Conservation (phyloP, 2,797 vertebrate genomes). For the Pygocentrus nattereri region DNA sequence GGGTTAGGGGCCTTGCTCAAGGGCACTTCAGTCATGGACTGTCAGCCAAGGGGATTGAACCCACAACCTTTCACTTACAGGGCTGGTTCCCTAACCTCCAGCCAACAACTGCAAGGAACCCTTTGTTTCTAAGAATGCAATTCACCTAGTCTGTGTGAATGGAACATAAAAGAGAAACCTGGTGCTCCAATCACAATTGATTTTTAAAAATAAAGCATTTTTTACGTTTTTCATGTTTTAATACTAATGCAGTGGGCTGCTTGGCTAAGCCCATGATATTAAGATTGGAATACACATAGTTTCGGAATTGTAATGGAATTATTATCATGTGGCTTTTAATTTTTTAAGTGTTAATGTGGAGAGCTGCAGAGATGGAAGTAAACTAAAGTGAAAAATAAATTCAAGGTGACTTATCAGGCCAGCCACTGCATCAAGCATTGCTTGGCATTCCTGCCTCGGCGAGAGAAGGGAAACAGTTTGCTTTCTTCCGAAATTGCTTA, state of each 20-base stretch:
- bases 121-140: too few relatives aligned
- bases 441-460: conserved; percentile 15
- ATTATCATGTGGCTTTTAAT: conserved; percentile 6
- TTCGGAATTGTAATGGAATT: neutral
- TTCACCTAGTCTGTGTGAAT: too few relatives aligned
- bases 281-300: neutral
- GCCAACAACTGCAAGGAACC: too few relatives aligned
- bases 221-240: too few relatives aligned
- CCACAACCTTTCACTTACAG: too few relatives aligned
- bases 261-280: neutral
- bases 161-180: too few relatives aligned
- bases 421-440: conserved; percentile 6
- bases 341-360: conserved; percentile 22
- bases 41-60: too few relatives aligned
- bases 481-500: conserved; percentile 40
- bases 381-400: conserved; percentile 20
- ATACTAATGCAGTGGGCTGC: neutral
- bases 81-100: too few relatives aligned
- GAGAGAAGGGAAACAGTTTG: conserved; percentile 42
- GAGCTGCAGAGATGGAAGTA: neutral
- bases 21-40: too few relatives aligned
- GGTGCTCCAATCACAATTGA: neutral
- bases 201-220: neutral
- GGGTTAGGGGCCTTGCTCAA: too few relatives aligned
- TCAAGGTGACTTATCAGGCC: conserved; percentile 41